Evolutionary conservation across 2,888 invertebrate genomes (phyloP), one percentile per base, ranked within the genome.

Genomic region (Erynnis tages): DNA sequence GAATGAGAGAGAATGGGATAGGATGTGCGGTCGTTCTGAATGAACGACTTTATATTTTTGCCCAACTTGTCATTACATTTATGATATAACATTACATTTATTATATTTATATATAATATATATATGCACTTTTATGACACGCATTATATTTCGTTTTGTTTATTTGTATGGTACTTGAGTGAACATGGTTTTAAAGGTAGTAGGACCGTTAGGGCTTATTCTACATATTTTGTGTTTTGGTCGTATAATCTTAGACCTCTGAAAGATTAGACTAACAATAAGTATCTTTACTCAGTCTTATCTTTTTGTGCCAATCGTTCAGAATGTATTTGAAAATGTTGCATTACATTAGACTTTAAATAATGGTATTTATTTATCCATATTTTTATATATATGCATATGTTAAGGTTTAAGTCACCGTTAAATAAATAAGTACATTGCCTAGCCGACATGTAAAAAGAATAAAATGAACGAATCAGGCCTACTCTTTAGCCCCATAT

Each of bases 1-100:
- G 45, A 55, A 54, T 53, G 54, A 29, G 52, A 45, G 43, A 37
- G 46, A 53, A 34, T 57, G 58, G 41, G 46, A 43, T 54, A 38
- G 40, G 50, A 54, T 38, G 29, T 55, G 47, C 10, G 11, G 14
- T 49, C 32, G 40, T 40, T 19, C 4, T 8, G 37, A 38, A 30
- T 35, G 52, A 38, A 41, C 17, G 52, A 11, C 11, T 14, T 19
- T 34, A 35, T 17, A n/a, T 35, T 41, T 46, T 50, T 50, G 40
- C 43, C 27, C 17, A 34, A 50, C 16, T 13, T 35, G 25, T 29
- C 19, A 37, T 37, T 11, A 19, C 4, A 19, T 29, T 30, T 43
- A n/a, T 11, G 13, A 21, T 16, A 25, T 10, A n/a, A n/a, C 16
- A 27, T 10, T 23, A 46, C 35, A 25, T 14, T 32, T 19, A 34